Base-by-base conservation (phyloP, 2,113 vertebrate species). In the Upupa epops region DNA sequence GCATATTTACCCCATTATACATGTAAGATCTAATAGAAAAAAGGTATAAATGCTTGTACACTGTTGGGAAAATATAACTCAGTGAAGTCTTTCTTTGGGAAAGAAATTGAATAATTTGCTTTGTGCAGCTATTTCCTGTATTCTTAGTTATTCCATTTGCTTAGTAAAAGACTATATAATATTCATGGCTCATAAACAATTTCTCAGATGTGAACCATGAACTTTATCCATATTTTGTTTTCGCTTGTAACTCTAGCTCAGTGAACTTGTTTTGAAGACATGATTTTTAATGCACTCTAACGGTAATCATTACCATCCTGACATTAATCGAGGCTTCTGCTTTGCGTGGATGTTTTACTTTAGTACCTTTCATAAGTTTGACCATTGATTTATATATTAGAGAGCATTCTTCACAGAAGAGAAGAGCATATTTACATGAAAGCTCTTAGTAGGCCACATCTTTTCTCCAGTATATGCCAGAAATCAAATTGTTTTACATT, bases 61-160 rank as follows among this genome's bases (percentile, higher is more conserved):
- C 8, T 37, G 88, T 74, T 54, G 36, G 15, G 25, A 77, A 80
- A 81, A 81, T 28, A 76, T 36, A 58, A 34, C 68, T 64, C 25
- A 19, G 21, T n/a, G 15, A 83, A 83, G 22, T 36, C 20, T 5
- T 66, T 70, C 26, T 79, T 86, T 66, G 93, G 89, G 54, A 87
- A 72, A 88, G 49, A 88, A 51, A 66, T 49, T 63, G 55, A 88
- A 64, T 34, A 52, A 42, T 46, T 84, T 83, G 11, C 42, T 79
- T 89, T 86, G 11, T 76, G 64, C 40, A 80, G 34, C 71, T 36
- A 32, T 83, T 95, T 90, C 29, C 24, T 48, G 37, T n/a, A 14
- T 37, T 88, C 69, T 66, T 86, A 84, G 26, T 90, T 94, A 92
- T 93, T 95, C n/a, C 60, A 80, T 92, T 96, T 97, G 61, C 59